These are phyloP conservation scores for Solen grandis DNA, from an alignment of 1,140 invertebrate genomes.

Conservation along the genomic window DNA sequence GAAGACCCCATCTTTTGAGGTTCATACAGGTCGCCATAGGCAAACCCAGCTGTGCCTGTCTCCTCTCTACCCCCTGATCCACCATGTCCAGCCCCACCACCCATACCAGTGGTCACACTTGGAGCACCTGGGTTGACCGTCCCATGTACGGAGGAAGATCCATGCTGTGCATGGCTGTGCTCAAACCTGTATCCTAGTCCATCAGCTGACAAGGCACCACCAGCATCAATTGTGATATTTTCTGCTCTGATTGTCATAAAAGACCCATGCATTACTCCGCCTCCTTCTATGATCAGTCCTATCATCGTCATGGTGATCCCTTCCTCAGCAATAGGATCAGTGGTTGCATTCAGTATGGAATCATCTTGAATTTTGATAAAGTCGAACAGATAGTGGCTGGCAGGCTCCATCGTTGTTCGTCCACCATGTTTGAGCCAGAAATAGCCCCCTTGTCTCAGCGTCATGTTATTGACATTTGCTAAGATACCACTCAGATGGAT, in stretches of 20 bases:
- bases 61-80: constrained; percentile 64
- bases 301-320: constrained; percentile 66
- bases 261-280: constrained; percentile 69
- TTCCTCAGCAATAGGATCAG: constrained; percentile 68
- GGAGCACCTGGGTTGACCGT: constrained; percentile 69
- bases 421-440: constrained; percentile 73
- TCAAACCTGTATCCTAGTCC: constrained; percentile 66
- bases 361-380: constrained; percentile 69
- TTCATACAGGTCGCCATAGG: constrained; percentile 73
- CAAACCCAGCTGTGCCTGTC: constrained; percentile 59
- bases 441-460: constrained; percentile 72
- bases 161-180: constrained; percentile 64
- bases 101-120: constrained; percentile 35
- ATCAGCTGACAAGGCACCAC: constrained; percentile 67
- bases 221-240: constrained; percentile 72
- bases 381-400: constrained; percentile 65
- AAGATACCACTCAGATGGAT: constrained; percentile 71
- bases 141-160: constrained; percentile 64
- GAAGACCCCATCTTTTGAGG: constrained; percentile 70
- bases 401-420: constrained; percentile 54
- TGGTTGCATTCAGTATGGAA: constrained; percentile 66
- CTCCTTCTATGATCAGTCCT: constrained; percentile 68
- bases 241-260: constrained; percentile 64
- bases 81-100: constrained; percentile 69
- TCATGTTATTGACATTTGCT: constrained; percentile 69